Percentiles rank a stretch among this genome's conserved stretches.
Evolutionary conservation across 2,113 vertebrate genomes (phyloP).

Genomic region (Mixornis gularis): DNA sequence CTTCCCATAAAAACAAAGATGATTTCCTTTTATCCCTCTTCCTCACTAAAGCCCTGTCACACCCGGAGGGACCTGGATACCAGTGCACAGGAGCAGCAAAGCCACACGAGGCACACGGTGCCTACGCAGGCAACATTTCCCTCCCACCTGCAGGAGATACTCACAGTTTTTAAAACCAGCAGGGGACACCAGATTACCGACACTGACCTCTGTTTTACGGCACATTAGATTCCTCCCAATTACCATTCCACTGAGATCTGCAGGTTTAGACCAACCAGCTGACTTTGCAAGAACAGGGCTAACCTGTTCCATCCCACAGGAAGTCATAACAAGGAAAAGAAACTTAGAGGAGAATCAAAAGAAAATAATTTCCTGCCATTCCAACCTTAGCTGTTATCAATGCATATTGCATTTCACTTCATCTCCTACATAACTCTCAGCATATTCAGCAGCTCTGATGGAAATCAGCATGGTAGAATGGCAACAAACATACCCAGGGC

Average conservation of each 20-base stretch:
- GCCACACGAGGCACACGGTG: background rate
- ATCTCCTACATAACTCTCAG: background rate
- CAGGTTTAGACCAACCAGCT: background rate
- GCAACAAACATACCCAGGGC: conserved; percentile 39
- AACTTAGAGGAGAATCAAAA: conserved; percentile 32
- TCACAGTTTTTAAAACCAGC: background rate
- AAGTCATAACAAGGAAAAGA: conserved; percentile 11
- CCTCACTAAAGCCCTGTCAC: background rate
- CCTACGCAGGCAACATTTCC: background rate
- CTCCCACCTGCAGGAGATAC: background rate
- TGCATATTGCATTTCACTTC: conserved; percentile 36
- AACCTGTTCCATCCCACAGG: conserved; percentile 27
- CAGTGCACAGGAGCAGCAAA: background rate
- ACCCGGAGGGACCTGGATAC: rapidly evolving
- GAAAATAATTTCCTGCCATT: conserved; percentile 45
- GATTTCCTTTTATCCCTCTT: background rate
- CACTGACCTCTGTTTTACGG: background rate
- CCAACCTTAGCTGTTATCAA: conserved; percentile 16
- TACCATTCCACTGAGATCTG: background rate
- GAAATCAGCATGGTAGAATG: conserved; percentile 24
- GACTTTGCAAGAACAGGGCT: conserved; percentile 4
- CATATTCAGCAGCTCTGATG: conserved; percentile 47
- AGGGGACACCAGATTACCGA: background rate
- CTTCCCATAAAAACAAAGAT: background rate
- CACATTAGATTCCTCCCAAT: conserved; percentile 21